Evolutionary conservation across 2,113 vertebrate species (phyloP), one percentile per base, ranked within the genome.

Genomic region (Pollachius pollachius): DNA sequence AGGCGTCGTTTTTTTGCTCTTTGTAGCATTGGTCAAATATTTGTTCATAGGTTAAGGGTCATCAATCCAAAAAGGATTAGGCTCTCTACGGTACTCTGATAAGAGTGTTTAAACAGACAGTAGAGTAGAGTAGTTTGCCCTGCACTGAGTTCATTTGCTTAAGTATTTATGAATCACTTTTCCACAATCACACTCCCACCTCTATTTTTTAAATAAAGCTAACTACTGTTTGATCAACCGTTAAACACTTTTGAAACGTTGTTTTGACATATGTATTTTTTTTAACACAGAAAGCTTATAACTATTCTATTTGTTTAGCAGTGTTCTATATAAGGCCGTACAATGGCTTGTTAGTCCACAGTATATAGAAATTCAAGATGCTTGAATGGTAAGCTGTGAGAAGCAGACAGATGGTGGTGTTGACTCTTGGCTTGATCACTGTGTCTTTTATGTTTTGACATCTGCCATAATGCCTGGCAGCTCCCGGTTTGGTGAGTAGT

Each of bases 1-100:
- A 57, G 54, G 23, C 68, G 13, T 60, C 52, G 21, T 27, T 66
- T 65, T 65, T 52, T 23, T 73, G 72, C 74, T 72, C 69, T 76
- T 63, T 57, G 41, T 18, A 16, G 16, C 8, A n/a, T 69, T 57
- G 30, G 11, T 70, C 72, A 78, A 76, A 82, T 84, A 82, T 84
- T 84, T 82, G 66, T 60, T 0, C 56, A 63, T 17, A 12, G 18
- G 19, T 7, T 64, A 0, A 4, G n/a, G 66, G 19, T 37, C 64
- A 61, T 13, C 19, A 21, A 60, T 67, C 16, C 65, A 70, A 73
- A 23, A 18, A 65, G 56, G 52, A 64, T 71, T 18, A 3, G 3
- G 9, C 15, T 71, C 27, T 68, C 62, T 76, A 52, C 52, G 23
- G 59, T 18, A 25, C 52, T 65, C 71, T 70, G 75, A 85, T 82